phyloP scores from a whole-genome alignment of 1,140 invertebrate species.

The Drepana arcuata region DNA sequence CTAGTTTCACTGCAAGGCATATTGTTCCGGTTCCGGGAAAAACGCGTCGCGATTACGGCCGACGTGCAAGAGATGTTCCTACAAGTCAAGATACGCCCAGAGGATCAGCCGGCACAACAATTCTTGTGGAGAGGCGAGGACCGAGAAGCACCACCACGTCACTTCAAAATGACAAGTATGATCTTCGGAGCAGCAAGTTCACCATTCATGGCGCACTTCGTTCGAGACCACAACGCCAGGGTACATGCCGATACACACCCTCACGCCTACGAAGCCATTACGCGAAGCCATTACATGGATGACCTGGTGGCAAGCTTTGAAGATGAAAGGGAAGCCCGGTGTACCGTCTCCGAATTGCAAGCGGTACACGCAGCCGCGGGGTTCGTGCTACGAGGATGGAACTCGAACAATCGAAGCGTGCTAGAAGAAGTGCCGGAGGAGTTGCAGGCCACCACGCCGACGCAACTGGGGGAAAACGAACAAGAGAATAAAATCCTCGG shows the following conservation, averaged over 20 bases:
- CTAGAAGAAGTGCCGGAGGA: too few relatives aligned
- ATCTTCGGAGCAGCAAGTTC: constrained; percentile 33
- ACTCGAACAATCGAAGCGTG: too few relatives aligned
- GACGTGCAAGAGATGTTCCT: too few relatives aligned
- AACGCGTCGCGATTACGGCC: constrained; percentile 16
- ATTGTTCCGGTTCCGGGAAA: constrained; percentile 29
- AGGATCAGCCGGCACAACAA: constrained; percentile 19
- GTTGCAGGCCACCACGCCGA: too few relatives aligned
- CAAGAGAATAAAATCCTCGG: too few relatives aligned
- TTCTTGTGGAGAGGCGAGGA: constrained; percentile 25
- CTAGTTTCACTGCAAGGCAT: constrained; percentile 18
- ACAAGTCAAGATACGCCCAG: constrained; percentile 12
- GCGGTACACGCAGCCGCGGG: constrained; percentile 14
- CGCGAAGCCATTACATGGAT: constrained; percentile 37
- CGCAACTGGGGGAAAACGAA: too few relatives aligned
- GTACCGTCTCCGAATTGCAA: constrained; percentile 11
- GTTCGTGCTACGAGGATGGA: constrained; percentile 15
- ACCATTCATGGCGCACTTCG: constrained; percentile 17
- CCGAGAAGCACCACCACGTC: neutral
- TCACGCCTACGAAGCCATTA: constrained; percentile 13
- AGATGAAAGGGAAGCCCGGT: constrained; percentile 3
- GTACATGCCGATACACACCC: constrained; percentile 14
- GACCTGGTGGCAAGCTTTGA: constrained; percentile 28
- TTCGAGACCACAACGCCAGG: constrained; percentile 26
- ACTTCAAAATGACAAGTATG: constrained; percentile 23